These are phyloP conservation scores for Synergus laeviventris DNA, from an alignment of 2,888 invertebrate species.

Conservation along the genomic window DNA sequence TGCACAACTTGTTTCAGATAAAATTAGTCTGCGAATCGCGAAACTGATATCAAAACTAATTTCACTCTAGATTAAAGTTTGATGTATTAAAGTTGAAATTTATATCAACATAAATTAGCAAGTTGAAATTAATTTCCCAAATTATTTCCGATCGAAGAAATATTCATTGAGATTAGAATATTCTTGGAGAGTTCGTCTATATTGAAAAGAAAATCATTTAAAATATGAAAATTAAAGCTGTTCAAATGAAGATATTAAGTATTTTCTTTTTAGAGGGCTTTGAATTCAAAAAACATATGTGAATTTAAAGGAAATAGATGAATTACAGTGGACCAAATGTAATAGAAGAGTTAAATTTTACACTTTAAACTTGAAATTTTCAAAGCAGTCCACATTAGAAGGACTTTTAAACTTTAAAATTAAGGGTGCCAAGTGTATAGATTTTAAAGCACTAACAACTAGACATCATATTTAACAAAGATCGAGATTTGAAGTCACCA, in stretches of 20 bases:
- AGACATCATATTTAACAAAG: no score
- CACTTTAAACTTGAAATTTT: no score
- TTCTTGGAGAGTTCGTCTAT: not conserved
- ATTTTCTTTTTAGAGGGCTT: no score
- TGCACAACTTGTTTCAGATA: slow-evolving; percentile 14
- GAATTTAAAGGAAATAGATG: no score
- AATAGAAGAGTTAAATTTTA: no score
- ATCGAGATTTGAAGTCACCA: no score
- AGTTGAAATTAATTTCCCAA: not conserved
- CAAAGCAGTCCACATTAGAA: no score
- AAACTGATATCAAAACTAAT: slow-evolving; percentile 11
- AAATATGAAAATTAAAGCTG: not conserved
- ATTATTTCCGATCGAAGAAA: not conserved
- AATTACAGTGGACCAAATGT: no score
- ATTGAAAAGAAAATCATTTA: not conserved
- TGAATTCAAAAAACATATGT: no score
- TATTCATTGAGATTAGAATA: not conserved
- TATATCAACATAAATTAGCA: not conserved
- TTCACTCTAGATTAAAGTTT: not conserved
- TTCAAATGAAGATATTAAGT: not conserved
- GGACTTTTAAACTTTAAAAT: no score
- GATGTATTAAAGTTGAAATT: not conserved
- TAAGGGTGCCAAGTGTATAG: no score
- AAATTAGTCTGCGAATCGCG: slow-evolving; percentile 3
- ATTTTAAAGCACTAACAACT: no score